Conservation (phyloP, 37 sponge, comb jelly and placozoan species). For the Bolinopsis microptera region DNA sequence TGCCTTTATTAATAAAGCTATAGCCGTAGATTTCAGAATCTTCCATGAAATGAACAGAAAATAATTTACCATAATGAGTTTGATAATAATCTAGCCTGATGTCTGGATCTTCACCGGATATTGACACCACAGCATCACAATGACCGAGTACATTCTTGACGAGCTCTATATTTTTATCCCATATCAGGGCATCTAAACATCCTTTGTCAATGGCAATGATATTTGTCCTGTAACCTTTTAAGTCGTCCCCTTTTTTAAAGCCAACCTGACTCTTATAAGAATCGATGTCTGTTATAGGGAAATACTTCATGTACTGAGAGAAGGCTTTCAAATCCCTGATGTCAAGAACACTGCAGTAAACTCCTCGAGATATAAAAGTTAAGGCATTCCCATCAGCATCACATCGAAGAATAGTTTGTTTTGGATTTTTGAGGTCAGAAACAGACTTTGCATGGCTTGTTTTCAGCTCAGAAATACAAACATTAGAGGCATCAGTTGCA, state of each 20-base stretch:
- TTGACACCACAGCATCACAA: neutral
- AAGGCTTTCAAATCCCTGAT: neutral
- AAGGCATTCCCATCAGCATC: neutral
- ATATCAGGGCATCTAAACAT: slow-evolving; percentile 9
- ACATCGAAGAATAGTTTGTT: neutral
- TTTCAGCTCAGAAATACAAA: neutral
- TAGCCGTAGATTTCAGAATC: slow-evolving; percentile 6
- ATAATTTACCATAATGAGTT: neutral
- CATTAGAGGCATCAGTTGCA: neutral
- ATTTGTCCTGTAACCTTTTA: neutral
- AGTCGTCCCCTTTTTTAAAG: neutral
- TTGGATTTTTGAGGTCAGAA: neutral
- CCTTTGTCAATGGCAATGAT: neutral
- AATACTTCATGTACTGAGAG: neutral
- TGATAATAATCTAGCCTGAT: neutral
- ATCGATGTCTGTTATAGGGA: neutral
- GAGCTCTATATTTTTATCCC: neutral
- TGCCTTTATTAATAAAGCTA: neutral
- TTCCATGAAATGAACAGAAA: slow-evolving; percentile 15
- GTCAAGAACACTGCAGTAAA: neutral
- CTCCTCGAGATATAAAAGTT: neutral
- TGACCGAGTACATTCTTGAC: neutral
- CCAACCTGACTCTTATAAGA: neutral
- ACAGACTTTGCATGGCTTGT: neutral
- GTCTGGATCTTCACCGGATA: slow-evolving; percentile 46